Evolutionary conservation across 2,113 vertebrate species (phyloP).

Genomic region (Oxyruncus cristatus): DNA sequence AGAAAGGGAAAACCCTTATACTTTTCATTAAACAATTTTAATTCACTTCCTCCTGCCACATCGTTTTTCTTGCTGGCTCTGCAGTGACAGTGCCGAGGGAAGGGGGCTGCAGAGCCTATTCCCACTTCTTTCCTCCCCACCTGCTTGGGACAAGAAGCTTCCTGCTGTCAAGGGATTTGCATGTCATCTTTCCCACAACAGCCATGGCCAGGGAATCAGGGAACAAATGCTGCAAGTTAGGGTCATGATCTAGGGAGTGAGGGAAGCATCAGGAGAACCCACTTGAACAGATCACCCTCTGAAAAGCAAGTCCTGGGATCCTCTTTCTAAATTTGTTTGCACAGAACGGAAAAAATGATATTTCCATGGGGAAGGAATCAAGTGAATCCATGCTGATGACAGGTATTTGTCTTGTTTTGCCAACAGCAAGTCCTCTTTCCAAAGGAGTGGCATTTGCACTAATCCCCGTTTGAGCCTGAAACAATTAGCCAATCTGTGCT

Average conservation of each 20-base stretch:
- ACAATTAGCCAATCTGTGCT: slow-evolving; percentile 38
- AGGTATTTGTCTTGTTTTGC: slow-evolving; percentile 67
- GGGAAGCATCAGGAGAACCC: neutral
- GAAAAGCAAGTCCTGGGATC: neutral
- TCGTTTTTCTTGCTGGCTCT: neutral
- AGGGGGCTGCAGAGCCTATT: neutral
- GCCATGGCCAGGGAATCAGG: neutral
- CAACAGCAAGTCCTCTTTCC: slow-evolving; percentile 43
- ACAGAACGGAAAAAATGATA: slow-evolving; percentile 35
- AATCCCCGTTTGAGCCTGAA: slow-evolving; percentile 45
- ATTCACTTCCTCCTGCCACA: neutral
- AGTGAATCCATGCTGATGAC: slow-evolving; percentile 12
- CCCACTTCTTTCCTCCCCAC: neutral
- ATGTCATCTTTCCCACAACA: neutral
- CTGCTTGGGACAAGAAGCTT: neutral
- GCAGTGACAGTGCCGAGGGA: neutral
- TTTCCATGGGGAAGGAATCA: slow-evolving; percentile 45
- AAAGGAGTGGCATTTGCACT: slow-evolving; percentile 21
- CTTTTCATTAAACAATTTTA: neutral
- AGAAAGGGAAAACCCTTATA: neutral
- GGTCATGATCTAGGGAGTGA: neutral
- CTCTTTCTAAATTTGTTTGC: slow-evolving; percentile 34
- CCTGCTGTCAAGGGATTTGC: slow-evolving; percentile 39
- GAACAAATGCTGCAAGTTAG: neutral
- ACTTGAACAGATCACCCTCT: neutral